Conservation (phyloP, 2,113 vertebrate genomes). For the Thryonomys swinderianus region DNA sequence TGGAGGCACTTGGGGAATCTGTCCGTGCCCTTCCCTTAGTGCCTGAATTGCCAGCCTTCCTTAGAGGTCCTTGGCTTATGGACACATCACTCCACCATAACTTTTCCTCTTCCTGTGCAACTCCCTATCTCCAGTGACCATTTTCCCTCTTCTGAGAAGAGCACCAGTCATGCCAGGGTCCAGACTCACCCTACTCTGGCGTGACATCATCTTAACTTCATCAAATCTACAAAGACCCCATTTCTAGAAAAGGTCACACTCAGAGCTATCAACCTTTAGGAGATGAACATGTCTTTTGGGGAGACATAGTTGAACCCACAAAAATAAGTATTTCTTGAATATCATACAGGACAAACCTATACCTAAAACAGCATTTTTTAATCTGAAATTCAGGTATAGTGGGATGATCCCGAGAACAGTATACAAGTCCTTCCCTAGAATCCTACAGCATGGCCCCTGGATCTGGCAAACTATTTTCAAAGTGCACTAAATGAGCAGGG, state of each 20-base stretch:
- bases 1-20: background rate
- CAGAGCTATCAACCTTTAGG: background rate
- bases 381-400: background rate
- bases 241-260: background rate
- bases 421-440: background rate
- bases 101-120: background rate
- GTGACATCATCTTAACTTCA: background rate
- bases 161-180: background rate
- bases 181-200: background rate
- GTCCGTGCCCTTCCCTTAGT: background rate
- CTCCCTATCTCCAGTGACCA: background rate
- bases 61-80: background rate
- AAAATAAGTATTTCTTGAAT: background rate
- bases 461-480: background rate
- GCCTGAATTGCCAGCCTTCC: background rate
- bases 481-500: background rate
- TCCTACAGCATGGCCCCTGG: background rate
- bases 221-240: background rate
- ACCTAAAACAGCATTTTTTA: background rate
- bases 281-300: background rate
- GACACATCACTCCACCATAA: background rate
- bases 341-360: background rate
- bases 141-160: background rate
- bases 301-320: background rate
- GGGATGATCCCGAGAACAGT: background rate